phyloP scores from a whole-genome alignment of 2,113 vertebrate genomes.

The Apodemus sylvaticus region DNA sequence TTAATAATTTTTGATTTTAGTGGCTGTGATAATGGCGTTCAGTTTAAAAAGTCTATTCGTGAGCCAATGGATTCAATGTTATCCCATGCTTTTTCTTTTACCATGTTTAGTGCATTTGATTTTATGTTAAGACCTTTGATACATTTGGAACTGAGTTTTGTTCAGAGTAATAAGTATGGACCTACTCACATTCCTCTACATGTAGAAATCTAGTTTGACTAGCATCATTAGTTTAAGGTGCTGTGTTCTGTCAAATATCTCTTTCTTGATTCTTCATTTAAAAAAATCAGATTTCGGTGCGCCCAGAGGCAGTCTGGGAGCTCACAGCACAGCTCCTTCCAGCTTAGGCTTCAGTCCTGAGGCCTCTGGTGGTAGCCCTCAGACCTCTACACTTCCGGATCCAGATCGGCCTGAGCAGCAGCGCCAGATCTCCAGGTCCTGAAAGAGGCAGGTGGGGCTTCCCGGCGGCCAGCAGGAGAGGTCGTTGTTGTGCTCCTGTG shows the following conservation, averaged over 20 bases:
- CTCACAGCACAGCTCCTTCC: too few species aligned
- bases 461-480: too few species aligned
- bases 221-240: background rate
- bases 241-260: background rate
- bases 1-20: background rate
- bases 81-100: background rate
- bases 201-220: background rate
- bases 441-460: too few species aligned
- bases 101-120: background rate
- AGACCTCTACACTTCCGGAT: too few species aligned
- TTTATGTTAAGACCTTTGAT: background rate
- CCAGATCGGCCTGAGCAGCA: too few species aligned
- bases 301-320: too few species aligned
- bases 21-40: background rate
- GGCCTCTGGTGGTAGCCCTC: too few species aligned
- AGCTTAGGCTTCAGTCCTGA: too few species aligned
- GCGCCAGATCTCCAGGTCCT: too few species aligned
- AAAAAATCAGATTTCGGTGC: too few species aligned
- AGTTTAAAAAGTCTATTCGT: background rate
- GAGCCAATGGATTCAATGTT: background rate
- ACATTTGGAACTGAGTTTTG: background rate
- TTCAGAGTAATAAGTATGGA: background rate
- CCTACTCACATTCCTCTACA: background rate
- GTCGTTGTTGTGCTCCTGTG: too few species aligned
- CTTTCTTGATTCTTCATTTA: background rate